Evolutionary conservation across 2,888 invertebrate genomes (phyloP).

Genomic region (Deilephila elpenor): DNA sequence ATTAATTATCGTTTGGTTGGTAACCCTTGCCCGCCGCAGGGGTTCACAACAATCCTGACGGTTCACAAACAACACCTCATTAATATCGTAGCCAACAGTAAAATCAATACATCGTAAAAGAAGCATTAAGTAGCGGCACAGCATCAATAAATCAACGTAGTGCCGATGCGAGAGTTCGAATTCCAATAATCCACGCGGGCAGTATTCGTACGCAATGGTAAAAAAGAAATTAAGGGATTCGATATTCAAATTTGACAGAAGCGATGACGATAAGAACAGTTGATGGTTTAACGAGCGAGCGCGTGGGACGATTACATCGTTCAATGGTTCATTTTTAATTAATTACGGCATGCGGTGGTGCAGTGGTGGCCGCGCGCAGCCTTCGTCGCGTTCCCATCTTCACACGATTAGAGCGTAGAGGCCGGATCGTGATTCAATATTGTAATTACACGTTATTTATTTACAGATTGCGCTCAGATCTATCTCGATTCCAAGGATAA

Average conservation of each 20-base stretch:
- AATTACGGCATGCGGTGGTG: constrained; percentile 55
- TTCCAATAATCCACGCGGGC: constrained; percentile 75
- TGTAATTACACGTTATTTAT: constrained; percentile 81
- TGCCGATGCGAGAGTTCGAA: constrained; percentile 73
- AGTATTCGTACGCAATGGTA: constrained; percentile 71
- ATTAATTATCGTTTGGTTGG: constrained; percentile 22
- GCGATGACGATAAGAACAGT: constrained; percentile 78
- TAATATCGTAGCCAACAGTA: constrained; percentile 64
- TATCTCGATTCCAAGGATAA: constrained; percentile 77
- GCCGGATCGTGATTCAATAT: constrained; percentile 79
- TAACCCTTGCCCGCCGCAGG: constrained; percentile 25
- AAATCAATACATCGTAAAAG: constrained; percentile 76
- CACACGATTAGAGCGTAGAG: constrained; percentile 69
- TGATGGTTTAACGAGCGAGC: constrained; percentile 75
- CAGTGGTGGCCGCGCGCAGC: constrained; percentile 46
- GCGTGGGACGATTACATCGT: constrained; percentile 74
- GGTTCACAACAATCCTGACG: constrained; percentile 33
- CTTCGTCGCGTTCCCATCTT: constrained; percentile 62
- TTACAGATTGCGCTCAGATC: constrained; percentile 67
- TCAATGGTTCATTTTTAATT: constrained; percentile 76
- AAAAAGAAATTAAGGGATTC: constrained; percentile 77
- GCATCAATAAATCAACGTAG: constrained; percentile 75
- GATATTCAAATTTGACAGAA: constrained; percentile 80
- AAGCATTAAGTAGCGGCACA: constrained; percentile 76
- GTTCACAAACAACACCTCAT: constrained; percentile 59